Conservation (phyloP, 2,888 invertebrate species). For the Rugalucina vietnamica region DNA sequence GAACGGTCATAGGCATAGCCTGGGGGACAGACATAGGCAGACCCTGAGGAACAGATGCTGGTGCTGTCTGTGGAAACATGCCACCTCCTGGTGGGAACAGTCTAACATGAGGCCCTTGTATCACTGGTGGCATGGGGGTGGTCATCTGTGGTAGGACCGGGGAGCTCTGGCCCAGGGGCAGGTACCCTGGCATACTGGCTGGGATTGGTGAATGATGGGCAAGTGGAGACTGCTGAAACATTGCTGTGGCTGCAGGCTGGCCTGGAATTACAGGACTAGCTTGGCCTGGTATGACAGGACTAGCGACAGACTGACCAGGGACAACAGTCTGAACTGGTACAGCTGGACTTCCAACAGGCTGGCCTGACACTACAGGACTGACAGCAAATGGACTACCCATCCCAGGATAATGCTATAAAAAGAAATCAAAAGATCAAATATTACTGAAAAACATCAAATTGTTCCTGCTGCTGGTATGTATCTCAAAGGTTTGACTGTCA, state of each 20-base stretch:
- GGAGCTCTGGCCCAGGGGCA: neutral
- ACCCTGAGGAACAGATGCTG: no score
- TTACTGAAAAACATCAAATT: neutral
- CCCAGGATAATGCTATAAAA: neutral
- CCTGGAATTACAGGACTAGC: neutral
- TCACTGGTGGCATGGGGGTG: neutral
- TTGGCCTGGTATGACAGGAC: no score
- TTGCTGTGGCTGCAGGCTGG: neutral
- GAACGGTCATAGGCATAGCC: neutral
- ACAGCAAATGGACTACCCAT: slow-evolving; percentile 2
- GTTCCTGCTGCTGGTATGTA: neutral
- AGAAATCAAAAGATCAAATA: neutral
- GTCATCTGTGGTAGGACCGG: neutral
- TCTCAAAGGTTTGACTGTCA: neutral
- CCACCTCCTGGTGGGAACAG: slow-evolving; percentile 32
- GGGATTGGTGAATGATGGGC: neutral
- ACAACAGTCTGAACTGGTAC: no score
- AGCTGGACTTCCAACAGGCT: no score
- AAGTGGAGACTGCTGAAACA: neutral
- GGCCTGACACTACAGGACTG: neutral
- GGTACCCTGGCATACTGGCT: neutral
- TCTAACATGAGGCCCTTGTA: slow-evolving; percentile 33
- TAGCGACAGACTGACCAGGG: no score
- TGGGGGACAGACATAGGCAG: neutral
- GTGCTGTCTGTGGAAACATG: neutral